Base-by-base conservation (phyloP, 2,113 vertebrate species). In the Falco punctatus region DNA sequence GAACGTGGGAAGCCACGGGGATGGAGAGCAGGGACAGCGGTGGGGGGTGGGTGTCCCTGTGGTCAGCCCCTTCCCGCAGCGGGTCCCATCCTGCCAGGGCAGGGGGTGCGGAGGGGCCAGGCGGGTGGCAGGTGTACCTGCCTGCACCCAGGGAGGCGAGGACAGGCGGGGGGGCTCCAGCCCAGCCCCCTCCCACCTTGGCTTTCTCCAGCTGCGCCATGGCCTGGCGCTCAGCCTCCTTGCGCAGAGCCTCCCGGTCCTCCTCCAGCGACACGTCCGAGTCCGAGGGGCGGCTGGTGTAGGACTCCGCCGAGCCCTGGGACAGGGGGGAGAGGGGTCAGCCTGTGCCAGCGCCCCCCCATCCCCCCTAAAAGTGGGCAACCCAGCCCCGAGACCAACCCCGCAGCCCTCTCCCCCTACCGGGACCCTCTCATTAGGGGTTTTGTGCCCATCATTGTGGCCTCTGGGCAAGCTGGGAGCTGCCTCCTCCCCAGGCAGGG, bases 281-380 rank as follows among this genome's bases (percentile, higher is more conserved):
- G 97, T 99, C 99, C 5, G 99, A 99, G 3, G 99, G 99, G 55
- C 99, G 99, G 97, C 99, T 99, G 87, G 99, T 99, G 83, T 99
- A 99, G 94, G 99, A 99, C 98, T 99, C 99, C 0, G 99, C 99
- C 18, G 99, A 99, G 97, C 99, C 99, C 99, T 99, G 98, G 26
- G 62, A 32, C 13, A 10, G 87, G 8, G 46, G 13, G 11, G 35
- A 38, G 23, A 15, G 73, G 33, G 54, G 32, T 78, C 75, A 88
- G 55, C 13, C 27, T 6, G 0, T 1, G 0, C 48, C 4, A 0
- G 2, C 22, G 7, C 30, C 10, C 17, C 51, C 83, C 15, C 6
- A 38, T 38, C 35, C 35, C 35, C 35, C 35, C 35, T 38, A 38
- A 26, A 30, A 8, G 4, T 1, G 1, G 10, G 5, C 35, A 40